These are phyloP conservation scores for Neogale vison DNA, from an alignment of 2,113 vertebrate genomes.

Conservation along the genomic window DNA sequence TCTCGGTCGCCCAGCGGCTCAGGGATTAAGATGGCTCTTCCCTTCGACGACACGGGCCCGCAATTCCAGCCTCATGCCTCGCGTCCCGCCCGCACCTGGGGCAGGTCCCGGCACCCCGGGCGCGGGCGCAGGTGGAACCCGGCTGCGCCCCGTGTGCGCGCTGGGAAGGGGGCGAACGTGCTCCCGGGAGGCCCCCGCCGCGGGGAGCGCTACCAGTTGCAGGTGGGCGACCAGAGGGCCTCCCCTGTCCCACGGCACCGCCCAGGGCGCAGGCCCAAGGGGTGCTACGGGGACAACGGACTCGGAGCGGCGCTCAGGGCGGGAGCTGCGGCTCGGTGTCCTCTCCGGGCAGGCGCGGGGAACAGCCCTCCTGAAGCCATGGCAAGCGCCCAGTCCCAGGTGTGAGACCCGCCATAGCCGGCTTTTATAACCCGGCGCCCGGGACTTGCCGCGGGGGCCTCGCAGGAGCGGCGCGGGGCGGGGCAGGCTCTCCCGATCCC, in stretches of 20 bases:
- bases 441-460: neutral
- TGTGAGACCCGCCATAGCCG: accelerated
- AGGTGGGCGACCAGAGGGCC: neutral
- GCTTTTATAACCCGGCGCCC: neutral
- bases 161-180: accelerated
- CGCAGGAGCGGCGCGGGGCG: neutral
- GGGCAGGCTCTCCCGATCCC: too few relatives aligned
- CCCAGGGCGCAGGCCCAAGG: accelerated
- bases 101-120: neutral
- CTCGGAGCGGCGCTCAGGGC: too few relatives aligned
- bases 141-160: accelerated
- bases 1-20: neutral
- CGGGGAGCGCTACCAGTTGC: neutral
- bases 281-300: too few relatives aligned
- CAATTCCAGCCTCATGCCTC: accelerated
- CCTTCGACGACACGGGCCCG: neutral
- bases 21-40: too few relatives aligned
- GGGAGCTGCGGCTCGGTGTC: accelerated
- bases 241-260: neutral
- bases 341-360: neutral
- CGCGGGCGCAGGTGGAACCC: accelerated
- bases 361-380: neutral
- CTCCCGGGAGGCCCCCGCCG: neutral
- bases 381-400: accelerated
- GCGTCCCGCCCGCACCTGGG: neutral